A percentile compares a stretch with the other conserved stretches of the same genome.
These are phyloP conservation scores for Tetragonisca angustula DNA, from an alignment of 2,888 invertebrate species.

Conservation along the genomic window DNA sequence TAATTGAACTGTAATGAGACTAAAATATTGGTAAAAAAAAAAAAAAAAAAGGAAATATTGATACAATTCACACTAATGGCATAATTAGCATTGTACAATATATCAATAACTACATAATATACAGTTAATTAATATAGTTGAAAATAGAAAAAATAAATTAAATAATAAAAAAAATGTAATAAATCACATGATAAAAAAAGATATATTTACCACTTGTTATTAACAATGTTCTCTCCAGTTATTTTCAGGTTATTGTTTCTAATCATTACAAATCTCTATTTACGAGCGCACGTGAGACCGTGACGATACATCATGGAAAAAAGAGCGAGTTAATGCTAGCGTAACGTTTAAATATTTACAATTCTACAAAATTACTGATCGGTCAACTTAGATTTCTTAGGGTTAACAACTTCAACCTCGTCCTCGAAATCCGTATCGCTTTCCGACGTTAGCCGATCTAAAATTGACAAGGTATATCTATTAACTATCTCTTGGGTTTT, in stretches of 20 bases:
- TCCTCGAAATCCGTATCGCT: constrained; percentile 68
- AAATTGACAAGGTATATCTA: constrained; percentile 46
- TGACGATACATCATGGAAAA: constrained; percentile 6
- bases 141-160: not conserved
- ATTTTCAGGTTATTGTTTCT: constrained; percentile 28
- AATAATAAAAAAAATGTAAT: not conserved
- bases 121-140: not conserved
- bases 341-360: constrained; percentile 2
- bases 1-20: not conserved
- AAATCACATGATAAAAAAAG: constrained; percentile 1
- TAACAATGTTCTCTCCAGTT: constrained; percentile 7
- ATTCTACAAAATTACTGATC: constrained; percentile 21
- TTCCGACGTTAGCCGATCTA: constrained; percentile 66
- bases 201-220: constrained; percentile 36
- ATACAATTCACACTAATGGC: not conserved
- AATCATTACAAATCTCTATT: constrained; percentile 31
- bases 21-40: not conserved
- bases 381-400: constrained; percentile 77
- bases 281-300: not conserved
- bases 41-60: not conserved
- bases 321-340: not conserved
- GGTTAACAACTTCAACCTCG: constrained; percentile 67
- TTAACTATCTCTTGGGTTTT: constrained; percentile 7
- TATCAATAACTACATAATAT: no score
- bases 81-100: no score